phyloP scores from a whole-genome alignment of 2,797 vertebrate genomes.

The Lophius americanus region DNA sequence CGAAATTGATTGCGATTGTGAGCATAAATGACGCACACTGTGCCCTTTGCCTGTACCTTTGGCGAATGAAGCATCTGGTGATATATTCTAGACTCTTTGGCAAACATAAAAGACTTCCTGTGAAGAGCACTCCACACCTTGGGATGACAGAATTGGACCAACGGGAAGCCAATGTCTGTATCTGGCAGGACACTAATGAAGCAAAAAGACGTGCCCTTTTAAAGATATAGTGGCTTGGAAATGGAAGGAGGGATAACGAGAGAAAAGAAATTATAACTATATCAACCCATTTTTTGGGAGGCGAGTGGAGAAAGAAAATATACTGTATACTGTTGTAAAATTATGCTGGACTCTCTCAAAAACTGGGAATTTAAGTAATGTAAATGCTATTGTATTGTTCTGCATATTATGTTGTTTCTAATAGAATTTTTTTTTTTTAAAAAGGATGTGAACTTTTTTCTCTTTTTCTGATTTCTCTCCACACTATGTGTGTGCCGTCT shows the following conservation, averaged over 20 bases:
- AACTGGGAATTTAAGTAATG: slow-evolving; percentile 99
- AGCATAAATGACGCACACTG: slow-evolving; percentile 62
- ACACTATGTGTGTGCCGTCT: slow-evolving; percentile 97
- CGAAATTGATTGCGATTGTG: slow-evolving; percentile 69
- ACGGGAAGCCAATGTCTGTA: slow-evolving; percentile 89
- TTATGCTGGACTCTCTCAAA: slow-evolving; percentile 95
- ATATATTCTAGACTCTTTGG: slow-evolving; percentile 80
- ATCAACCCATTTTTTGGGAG: slow-evolving; percentile 89
- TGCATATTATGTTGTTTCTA: slow-evolving; percentile 99
- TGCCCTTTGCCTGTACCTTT: slow-evolving; percentile 65
- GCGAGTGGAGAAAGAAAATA: slow-evolving; percentile 85
- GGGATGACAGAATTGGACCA: slow-evolving; percentile 86
- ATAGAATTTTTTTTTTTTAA: slow-evolving; percentile 87
- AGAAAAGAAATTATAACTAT: slow-evolving; percentile 79
- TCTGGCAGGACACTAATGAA: slow-evolving; percentile 89
- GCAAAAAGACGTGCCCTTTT: slow-evolving; percentile 87
- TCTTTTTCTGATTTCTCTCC: slow-evolving; percentile 85
- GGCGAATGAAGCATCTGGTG: slow-evolving; percentile 78
- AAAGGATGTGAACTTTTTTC: slow-evolving; percentile 98
- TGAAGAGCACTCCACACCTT: slow-evolving; percentile 86
- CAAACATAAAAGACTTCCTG: slow-evolving; percentile 80
- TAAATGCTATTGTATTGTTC: slow-evolving; percentile 99
- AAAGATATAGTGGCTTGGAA: slow-evolving; percentile 69
- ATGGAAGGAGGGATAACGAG: slow-evolving; percentile 60
- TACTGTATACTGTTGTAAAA: slow-evolving; percentile 93